These are phyloP conservation scores for Lucifuga dentata DNA, from an alignment of 2,113 vertebrate genomes.

Conservation along the genomic window DNA sequence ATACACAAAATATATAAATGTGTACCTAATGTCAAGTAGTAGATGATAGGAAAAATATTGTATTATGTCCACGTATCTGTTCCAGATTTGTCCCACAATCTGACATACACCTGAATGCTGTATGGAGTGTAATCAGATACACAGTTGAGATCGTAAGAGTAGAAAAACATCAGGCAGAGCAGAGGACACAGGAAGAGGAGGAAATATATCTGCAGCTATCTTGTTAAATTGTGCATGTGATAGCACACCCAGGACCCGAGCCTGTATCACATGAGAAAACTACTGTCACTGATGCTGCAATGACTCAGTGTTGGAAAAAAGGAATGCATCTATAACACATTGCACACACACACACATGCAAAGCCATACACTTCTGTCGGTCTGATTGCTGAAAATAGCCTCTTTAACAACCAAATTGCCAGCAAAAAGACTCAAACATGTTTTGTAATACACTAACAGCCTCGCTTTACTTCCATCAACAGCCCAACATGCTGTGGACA, in stretches of 20 bases:
- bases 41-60: neutral
- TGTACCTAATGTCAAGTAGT: neutral
- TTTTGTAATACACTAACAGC: conserved; percentile 33
- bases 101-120: neutral
- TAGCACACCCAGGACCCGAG: conserved; percentile 10
- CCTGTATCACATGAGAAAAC: neutral
- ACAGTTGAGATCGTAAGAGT: neutral
- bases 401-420: conserved; percentile 23
- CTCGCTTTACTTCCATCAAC: conserved; percentile 10
- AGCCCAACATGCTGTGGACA: conserved; percentile 36
- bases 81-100: neutral
- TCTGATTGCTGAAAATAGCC: conserved; percentile 31
- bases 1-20: too few relatives aligned
- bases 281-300: neutral
- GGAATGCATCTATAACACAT: conserved; percentile 4
- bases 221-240: conserved; percentile 14
- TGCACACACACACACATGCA: neutral
- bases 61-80: neutral
- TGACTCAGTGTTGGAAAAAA: conserved; percentile 18
- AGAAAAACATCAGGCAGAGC: neutral
- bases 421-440: conserved; percentile 19
- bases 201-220: conserved; percentile 9
- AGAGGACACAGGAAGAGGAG: neutral
- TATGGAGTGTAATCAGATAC: neutral
- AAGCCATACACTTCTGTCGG: neutral